Percentiles rank a stretch among this genome's conserved stretches.
These are phyloP conservation scores for Drosophila leonis DNA, from an alignment of 2,888 invertebrate genomes.

Conservation along the genomic window DNA sequence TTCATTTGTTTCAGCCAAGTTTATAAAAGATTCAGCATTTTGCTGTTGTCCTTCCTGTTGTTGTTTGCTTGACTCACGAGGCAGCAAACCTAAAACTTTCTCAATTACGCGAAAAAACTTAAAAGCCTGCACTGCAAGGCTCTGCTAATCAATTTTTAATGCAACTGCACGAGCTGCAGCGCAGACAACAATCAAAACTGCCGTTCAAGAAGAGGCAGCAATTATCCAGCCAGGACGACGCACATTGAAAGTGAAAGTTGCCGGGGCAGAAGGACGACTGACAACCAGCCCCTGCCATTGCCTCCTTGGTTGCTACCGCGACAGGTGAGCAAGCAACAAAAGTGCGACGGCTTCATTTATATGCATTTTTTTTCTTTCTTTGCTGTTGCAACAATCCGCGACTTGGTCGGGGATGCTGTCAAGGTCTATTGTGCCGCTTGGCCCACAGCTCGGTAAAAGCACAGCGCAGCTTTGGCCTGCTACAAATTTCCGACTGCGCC, in stretches of 20 bases:
- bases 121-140: conserved; percentile 17
- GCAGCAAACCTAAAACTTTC: conserved; percentile 34
- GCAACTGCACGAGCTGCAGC: conserved; percentile 33
- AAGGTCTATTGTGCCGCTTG: conserved; percentile 53
- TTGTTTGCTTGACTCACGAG: conserved; percentile 2
- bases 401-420: conserved; percentile 42
- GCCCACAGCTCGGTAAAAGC: conserved; percentile 61
- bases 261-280: conserved; percentile 18
- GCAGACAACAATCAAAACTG: conserved; percentile 40
- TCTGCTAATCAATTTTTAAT: conserved; percentile 60
- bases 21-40: conserved; percentile 9
- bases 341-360: conserved; percentile 45
- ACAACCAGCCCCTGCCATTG: background rate
- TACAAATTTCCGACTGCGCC: conserved; percentile 37
- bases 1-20: conserved; percentile 1
- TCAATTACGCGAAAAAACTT: conserved; percentile 47
- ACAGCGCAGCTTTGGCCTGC: conserved; percentile 64
- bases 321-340: conserved; percentile 48
- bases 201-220: conserved; percentile 22
- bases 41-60: background rate
- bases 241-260: conserved; percentile 47
- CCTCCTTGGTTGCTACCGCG: conserved; percentile 20
- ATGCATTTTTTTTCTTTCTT: conserved; percentile 14
- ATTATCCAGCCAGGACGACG: conserved; percentile 31
- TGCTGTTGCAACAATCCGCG: conserved; percentile 47